Base-by-base conservation (phyloP, 37 sponge, comb jelly and placozoan species). In the Oopsacas minuta region DNA sequence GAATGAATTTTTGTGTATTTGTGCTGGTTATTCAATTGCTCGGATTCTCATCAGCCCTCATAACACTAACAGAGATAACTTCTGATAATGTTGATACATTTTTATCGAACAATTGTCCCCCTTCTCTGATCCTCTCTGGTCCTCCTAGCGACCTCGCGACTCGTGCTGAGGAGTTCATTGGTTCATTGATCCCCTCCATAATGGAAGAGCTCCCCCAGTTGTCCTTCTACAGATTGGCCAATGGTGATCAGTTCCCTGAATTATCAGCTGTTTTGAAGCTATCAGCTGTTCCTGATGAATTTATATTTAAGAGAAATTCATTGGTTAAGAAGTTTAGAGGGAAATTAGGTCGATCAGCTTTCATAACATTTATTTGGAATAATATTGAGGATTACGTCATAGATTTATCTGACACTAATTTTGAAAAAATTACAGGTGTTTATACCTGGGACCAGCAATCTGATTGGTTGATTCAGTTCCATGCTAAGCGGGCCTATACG, bases 391-490 rank as follows among this genome's bases (percentile, higher is more conserved):
- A 61, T 34, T 61, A 61, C 30, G 20, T n/a, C 5, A n/a, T 3
- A 61, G 75, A 61, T 32, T 34, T 61, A 34, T 32, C 17, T 25
- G 75, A 61, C 30, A 5, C 28, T 3, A 61, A 3, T 3, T 61
- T 61, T n/a, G 75, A 61, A 3, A 25, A 25, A 61, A 25, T 61
- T 3, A 61, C 75, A 61, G 75, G 75, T 61, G 20, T 61, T 5
- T 61, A 61, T 34, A 61, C 75, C 75, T 61, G 75, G 75, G 75
- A 61, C 32, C 32, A n/a, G 20, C 17, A 46, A 46, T 10, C 30
- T 3, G 75, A 61, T 61, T 61, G 75, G 75, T n/a, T 61, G 75
- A 12, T 61, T 25, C 75, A 61, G 75, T 61, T 61, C 75, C 28
- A 61, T 34, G 75, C 28, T 32, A 5, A n/a, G 75, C 22, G 1